These are phyloP conservation scores for Taxidea taxus DNA, from an alignment of 2,113 vertebrate genomes.

Conservation along the genomic window DNA sequence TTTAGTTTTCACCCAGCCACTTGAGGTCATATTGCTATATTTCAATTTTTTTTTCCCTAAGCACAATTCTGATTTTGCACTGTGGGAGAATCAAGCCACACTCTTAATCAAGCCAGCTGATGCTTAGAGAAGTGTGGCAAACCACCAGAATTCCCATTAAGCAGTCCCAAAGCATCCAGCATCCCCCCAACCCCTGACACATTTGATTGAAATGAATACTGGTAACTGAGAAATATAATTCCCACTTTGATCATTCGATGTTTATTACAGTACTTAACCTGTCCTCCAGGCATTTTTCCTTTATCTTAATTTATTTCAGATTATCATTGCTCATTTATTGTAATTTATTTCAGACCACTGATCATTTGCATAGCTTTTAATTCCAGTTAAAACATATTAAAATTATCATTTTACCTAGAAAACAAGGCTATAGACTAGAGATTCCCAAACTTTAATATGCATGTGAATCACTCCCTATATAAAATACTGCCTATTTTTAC, in stretches of 20 bases:
- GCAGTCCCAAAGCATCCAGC: not conserved
- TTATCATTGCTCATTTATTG: not conserved
- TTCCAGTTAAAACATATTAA: not conserved
- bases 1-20: not conserved
- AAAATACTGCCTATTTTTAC: not conserved
- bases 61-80: not conserved
- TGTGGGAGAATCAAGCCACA: not conserved
- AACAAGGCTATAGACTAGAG: not conserved
- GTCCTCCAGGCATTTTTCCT: not conserved
- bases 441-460: not conserved
- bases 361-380: conserved; percentile 28
- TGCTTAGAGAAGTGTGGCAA: not conserved
- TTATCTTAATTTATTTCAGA: conserved; percentile 38
- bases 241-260: not conserved
- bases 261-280: not conserved
- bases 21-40: conserved; percentile 34
- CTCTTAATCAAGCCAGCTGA: not conserved
- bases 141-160: conserved; percentile 30
- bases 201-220: not conserved
- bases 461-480: not conserved
- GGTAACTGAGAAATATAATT: not conserved
- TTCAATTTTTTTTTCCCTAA: conserved; percentile 3
- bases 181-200: not conserved
- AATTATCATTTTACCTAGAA: not conserved
- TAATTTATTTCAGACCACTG: conserved; percentile 7